Conservation (phyloP, 1,140 invertebrate genomes). For the Brachionus plicatilis region DNA sequence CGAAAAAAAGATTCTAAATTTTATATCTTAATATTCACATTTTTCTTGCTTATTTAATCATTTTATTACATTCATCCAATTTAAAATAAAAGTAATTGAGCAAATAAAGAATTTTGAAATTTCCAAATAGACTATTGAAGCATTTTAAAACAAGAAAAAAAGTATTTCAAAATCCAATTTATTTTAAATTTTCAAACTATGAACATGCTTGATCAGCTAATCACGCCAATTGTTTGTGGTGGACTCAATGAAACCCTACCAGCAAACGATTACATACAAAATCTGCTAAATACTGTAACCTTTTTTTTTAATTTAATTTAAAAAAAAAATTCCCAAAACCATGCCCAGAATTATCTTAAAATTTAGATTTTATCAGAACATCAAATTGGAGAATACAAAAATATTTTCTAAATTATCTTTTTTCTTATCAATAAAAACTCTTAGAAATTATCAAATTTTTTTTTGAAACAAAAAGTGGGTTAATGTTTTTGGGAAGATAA, state of each 20-base stretch:
- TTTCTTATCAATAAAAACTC: not conserved
- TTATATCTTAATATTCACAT: conserved; percentile 1
- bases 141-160: conserved; percentile 2
- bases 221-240: conserved; percentile 13
- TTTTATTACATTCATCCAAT: not conserved
- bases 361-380: not conserved
- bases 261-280: conserved; percentile 33
- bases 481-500: not conserved
- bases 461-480: not conserved
- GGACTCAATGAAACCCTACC: conserved; percentile 32
- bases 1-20: not conserved
- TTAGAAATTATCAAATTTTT: not conserved
- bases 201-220: not conserved
- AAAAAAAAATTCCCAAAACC: not conserved
- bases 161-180: not conserved
- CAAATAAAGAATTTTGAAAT: not conserved
- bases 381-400: too few species aligned
- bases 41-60: conserved; percentile 2
- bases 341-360: not conserved
- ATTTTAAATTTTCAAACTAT: not conserved
- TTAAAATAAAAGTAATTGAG: conserved; percentile 15
- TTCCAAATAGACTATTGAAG: not conserved
- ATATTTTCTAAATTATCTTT: not conserved
- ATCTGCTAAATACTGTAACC: conserved; percentile 5
- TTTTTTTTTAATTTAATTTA: not conserved